Base-by-base conservation (phyloP, 2,888 invertebrate species). In the Mythimna ferrago region DNA sequence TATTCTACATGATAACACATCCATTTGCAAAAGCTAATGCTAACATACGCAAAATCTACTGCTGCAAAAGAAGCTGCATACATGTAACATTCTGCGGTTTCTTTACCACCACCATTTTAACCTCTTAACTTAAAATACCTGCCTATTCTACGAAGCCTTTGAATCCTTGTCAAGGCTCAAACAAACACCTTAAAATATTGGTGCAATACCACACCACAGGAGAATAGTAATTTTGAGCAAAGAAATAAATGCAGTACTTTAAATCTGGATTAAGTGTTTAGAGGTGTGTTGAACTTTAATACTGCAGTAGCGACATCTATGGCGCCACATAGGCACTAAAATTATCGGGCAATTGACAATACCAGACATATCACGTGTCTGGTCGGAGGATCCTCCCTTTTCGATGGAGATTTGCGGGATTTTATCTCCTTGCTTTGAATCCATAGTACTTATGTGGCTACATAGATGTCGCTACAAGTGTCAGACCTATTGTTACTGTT, bases 71-170 rank as follows among this genome's bases (percentile, higher is more conserved):
- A 76, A 76, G 57, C 32, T 57, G 9, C 19, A 35, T 19, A 58
- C 19, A 35, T 6, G 41, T 7, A 19, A 21, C 1, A 32, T 21
- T 14, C 3, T 38, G 21, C 4, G 16, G 21, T 2, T 32, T 44
- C 19, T 38, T 0, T 14, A 14, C 74, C 74, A 51, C 32, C 78
- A 75, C 72, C 78, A 54, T 38, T 16, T 70, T 1, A 11, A 69
- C 14, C 19, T 74, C 14, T 32, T 35, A 14, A 38, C 2, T n/a
- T 41, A 32, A 26, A 9, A 21, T 38, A 32, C 16, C 10, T 51
- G 26, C 7, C 4, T 71, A 26, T 57, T 26, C 11, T 41, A 51
- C 9, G 51, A 32, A 32, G 32, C 19, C 26, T 58, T 58, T 48
- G 14, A 16, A 10, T 19, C 35, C 7, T 48, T 9, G 6, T 9